These are phyloP conservation scores for Drosophila sordidapex DNA, from an alignment of 2,888 invertebrate genomes.

Conservation along the genomic window DNA sequence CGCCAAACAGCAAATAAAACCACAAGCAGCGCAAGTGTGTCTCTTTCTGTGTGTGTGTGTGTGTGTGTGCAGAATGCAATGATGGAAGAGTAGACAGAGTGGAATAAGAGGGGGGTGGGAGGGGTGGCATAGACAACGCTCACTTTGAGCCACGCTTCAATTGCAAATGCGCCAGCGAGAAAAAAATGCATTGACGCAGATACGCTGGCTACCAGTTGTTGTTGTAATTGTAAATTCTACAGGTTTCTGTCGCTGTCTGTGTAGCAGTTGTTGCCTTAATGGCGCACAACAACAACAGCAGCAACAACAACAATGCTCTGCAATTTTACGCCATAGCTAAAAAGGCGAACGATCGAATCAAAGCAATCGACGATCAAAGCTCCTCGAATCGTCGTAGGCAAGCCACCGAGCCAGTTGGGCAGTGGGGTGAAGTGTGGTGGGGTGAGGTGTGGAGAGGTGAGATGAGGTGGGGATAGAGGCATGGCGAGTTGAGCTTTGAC, in stretches of 20 bases:
- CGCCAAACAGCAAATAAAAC: conserved; percentile 29
- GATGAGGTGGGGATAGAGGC: not conserved
- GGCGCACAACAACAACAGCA: conserved; percentile 46
- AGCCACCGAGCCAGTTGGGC: conserved; percentile 66
- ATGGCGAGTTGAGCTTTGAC: conserved; percentile 8
- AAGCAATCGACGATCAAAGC: conserved; percentile 63
- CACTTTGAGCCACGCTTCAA: conserved; percentile 77
- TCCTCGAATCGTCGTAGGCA: conserved; percentile 60
- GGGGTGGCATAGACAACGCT: conserved; percentile 38
- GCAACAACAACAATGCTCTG: conserved; percentile 55
- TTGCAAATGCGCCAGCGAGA: conserved; percentile 74
- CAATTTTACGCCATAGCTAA: conserved; percentile 78
- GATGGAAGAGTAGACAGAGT: not conserved
- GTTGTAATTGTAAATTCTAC: conserved; percentile 76
- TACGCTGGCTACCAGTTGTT: conserved; percentile 58
- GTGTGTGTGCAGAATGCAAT: conserved; percentile 7
- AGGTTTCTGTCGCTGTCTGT: conserved; percentile 62
- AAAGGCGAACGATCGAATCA: conserved; percentile 74
- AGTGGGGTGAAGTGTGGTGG: not conserved
- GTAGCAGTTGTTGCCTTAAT: conserved; percentile 72
- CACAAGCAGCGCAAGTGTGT: conserved; percentile 13
- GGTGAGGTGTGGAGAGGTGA: not conserved
- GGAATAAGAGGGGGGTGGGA: not conserved
- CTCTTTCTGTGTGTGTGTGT: not conserved
- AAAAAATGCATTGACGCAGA: conserved; percentile 69